Base-by-base conservation (phyloP, 1,140 invertebrate species). In the Pantala flavescens region DNA sequence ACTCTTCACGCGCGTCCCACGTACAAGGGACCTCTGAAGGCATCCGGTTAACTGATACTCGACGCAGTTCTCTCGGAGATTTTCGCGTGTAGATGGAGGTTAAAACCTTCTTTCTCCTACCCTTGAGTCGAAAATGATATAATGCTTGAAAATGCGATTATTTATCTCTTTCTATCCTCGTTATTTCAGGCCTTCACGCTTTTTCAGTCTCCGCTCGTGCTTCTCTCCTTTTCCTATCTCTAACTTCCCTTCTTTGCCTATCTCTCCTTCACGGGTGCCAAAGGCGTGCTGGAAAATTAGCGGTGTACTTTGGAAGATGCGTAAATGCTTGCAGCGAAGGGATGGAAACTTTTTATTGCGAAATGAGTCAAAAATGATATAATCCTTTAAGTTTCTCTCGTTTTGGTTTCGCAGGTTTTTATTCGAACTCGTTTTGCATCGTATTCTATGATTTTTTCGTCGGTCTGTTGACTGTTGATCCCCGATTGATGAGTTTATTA, bases 31-130 rank as follows among this genome's bases (percentile, higher is more conserved):
- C 14, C 49, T 3, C 49, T 63, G 3, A 63, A 63, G 49, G 49
- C 12, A 63, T 63, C 49, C 49, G 49, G 49, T 63, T 63, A 7
- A 63, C 49, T 63, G 49, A 63, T 63, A 63, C 49, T 63, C 49
- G 12, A 12, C 49, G 14, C 49, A 21, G n/a, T 12, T 63, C 49
- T 16, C 49, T 16, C 12, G 12, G 49, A 63, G 49, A 63, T 63
- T 63, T 63, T 63, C 49, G 49, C 49, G 49, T 63, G 49, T 63
- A 63, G 49, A 63, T 63, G 49, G 49, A 21, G 49, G 49, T 63
- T 63, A 63, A 63, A 63, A 3, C 49, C 49, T 12, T 63, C 49
- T 12, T 63, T 12, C 49, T 12, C 49, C 12, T 14, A 63, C 12
- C 49, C 49, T n/a, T 12, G 16, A 63, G 49, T 63, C 49, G 49